Evolutionary conservation across 1,140 invertebrate species (phyloP).

Genomic region (Thaumetopoea pityocampa): DNA sequence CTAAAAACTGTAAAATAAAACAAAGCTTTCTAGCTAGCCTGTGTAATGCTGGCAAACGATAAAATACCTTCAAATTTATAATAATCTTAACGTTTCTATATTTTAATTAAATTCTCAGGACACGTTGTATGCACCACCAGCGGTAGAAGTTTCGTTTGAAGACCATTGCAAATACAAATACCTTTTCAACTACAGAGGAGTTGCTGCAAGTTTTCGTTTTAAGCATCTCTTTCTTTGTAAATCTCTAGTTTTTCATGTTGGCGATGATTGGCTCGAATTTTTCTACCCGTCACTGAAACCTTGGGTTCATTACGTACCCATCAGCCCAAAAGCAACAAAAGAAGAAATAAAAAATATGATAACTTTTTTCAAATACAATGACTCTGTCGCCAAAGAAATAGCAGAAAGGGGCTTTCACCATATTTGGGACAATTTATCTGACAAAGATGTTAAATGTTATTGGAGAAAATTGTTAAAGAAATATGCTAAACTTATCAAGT

Average conservation of each 20-base stretch:
- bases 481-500: conserved; percentile 88
- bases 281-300: conserved; percentile 94
- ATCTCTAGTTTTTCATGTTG: conserved; percentile 97
- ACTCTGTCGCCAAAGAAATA: conserved; percentile 86
- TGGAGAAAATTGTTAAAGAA: conserved; percentile 88
- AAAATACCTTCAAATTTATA: too few relatives aligned
- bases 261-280: conserved; percentile 96
- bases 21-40: too few relatives aligned
- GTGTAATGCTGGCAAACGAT: too few relatives aligned
- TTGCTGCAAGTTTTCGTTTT: conserved; percentile 97
- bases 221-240: conserved; percentile 97
- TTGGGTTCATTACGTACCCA: conserved; percentile 97
- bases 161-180: conserved; percentile 96
- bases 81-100: too few relatives aligned
- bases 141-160: conserved; percentile 91
- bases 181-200: conserved; percentile 96
- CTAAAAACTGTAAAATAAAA: too few relatives aligned
- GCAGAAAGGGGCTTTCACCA: conserved; percentile 89
- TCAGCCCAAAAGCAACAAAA: conserved; percentile 82
- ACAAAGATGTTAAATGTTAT: conserved; percentile 91
- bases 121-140: conserved; percentile 89
- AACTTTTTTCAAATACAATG: conserved; percentile 86
- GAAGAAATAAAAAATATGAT: conserved; percentile 84
- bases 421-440: conserved; percentile 88
- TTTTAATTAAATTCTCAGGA: conserved; percentile 82